Evolutionary conservation across 2,113 vertebrate genomes (phyloP), one percentile per base, ranked within the genome.

Genomic region (Chunga burmeisteri): DNA sequence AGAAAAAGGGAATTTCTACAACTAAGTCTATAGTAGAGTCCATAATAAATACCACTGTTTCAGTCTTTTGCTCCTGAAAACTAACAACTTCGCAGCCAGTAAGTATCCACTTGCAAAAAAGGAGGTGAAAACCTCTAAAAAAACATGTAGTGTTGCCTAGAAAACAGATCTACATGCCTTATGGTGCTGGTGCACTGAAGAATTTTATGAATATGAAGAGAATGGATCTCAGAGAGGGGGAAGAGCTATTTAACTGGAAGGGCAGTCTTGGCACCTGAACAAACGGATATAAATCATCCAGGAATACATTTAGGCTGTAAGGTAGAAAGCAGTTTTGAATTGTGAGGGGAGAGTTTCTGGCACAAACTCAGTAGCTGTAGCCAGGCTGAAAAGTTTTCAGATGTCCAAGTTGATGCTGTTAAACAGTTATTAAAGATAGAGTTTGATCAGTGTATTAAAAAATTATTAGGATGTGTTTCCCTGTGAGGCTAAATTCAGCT

Each of bases 151-250:
- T 8, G 4, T 22, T 97, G 73, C 81, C 86, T 92, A 91, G 70
- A 96, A 91, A 98, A 90, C 47, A 93, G 62, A 92, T 86, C 86
- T 92, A 75, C 81, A 63, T 88, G 47, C 66, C 58, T 96, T 63
- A n/a, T 27, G 73, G 46, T 87, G 61, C 58, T 65, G 42, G 56
- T 85, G 93, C 81, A 90, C 55, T 71, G 68, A 90, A 81, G 62
- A 96, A 93, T 70, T 52, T 91, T 46, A 80, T 78, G 72, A 89
- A 58, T 78, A 66, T 38, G 38, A 68, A 80, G 58, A 78, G 58
- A 86, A 83, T 66, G 27, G 46, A 74, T 77, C 62, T 58, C 85
- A 47, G 63, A 77, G 61, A 65, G 30, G 8, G 13, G 6, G 16
- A 90, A 86, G 49, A 74, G n/a, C 55, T 86, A 34, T 86, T 86